Evolutionary conservation across 1,140 invertebrate genomes (phyloP), one percentile per base, ranked within the genome.

Genomic region (Galleria mellonella): DNA sequence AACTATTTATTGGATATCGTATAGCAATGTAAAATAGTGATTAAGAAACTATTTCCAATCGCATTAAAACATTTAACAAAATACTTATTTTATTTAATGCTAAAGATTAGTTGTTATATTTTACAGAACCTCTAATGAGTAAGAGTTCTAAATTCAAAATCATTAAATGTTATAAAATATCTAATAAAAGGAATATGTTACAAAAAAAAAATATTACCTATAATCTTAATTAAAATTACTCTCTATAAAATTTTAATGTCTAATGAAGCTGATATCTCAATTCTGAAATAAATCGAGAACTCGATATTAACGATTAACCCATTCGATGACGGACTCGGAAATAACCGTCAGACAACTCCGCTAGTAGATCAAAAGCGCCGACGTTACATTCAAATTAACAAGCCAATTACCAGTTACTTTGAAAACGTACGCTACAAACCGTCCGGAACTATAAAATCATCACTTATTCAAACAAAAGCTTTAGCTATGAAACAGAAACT

Each of bases 361-460:
- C 46, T 48, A 55, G 63, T 7, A 45, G 50, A 71, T 83, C 74
- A 81, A 78, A 83, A 69, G 53, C 41, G 55, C 69, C 72, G 72
- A 60, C 63, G 58, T 54, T 49, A 62, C 65, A 67, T 65, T 78
- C 64, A 72, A 74, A 82, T 78, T 78, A 81, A 83, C 76, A 78
- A 78, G 71, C 62, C 69, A 81, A 81, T 83, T 74, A 79, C 72
- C 57, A 55, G 59, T 76, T 72, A 70, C 70, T 71, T 70, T 51
- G 72, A 67, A 72, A 74, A 68, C 62, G 63, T 55, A 66, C 51
- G 37, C 60, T 51, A 54, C 40, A 38, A 60, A 64, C 55, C 54
- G 56, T 49, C 59, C 39, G 41, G 55, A 58, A 67, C 67, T 68
- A 72, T 74, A 72, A 71, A 74, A 72, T 43, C 55, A 63, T 50